phyloP scores from a whole-genome alignment of 30 jellyfish, hydroid and myxozoan species.

The Morbakka virulenta region DNA sequence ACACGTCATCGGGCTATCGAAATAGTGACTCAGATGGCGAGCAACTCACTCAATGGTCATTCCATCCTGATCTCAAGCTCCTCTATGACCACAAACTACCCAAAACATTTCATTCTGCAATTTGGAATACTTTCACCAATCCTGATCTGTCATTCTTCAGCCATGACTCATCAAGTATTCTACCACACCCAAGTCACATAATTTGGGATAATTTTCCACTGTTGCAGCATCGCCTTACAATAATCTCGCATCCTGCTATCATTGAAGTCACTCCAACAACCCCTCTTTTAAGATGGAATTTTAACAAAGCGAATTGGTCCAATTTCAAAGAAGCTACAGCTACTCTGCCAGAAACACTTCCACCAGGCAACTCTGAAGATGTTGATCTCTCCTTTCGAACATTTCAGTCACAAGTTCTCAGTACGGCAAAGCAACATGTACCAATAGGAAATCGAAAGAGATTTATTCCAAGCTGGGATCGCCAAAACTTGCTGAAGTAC shows the following conservation, averaged over 20 bases:
- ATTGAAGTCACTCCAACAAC: conserved; percentile 8
- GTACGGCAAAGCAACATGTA: no score
- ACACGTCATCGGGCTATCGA: background rate
- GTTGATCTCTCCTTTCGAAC: no score
- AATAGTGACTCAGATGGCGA: background rate
- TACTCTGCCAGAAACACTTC: no score
- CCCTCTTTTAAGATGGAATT: background rate
- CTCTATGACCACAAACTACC: no score
- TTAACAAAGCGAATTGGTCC: background rate
- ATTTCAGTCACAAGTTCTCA: no score
- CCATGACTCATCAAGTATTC: background rate
- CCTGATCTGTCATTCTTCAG: conserved; percentile 15
- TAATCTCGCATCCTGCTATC: background rate
- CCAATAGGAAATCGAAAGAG: no score
- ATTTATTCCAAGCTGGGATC: no score
- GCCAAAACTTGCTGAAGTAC: no score
- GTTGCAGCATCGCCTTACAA: no score
- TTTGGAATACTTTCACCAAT: conserved; percentile 3
- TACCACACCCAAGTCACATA: background rate
- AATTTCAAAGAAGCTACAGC: conserved; percentile 5
- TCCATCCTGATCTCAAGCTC: background rate
- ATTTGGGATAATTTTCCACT: no score
- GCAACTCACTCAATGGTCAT: background rate
- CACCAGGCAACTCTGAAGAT: no score
- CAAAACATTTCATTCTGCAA: no score